Evolutionary conservation across 2,113 vertebrate genomes (phyloP), one percentile per base, ranked within the genome.

Genomic region (Dasyornis broadbenti): DNA sequence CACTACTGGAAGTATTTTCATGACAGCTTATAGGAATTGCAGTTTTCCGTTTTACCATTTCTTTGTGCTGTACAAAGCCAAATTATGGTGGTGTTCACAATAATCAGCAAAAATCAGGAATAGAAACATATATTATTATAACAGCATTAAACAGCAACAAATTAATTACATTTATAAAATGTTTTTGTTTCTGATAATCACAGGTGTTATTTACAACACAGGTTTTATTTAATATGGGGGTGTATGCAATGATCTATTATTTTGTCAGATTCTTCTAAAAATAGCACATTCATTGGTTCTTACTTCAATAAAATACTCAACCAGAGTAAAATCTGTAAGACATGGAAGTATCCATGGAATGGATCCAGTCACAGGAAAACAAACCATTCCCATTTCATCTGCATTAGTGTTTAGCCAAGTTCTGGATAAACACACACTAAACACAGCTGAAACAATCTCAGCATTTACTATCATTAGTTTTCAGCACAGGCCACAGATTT

Each of bases 121-220:
- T 16, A 85, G 63, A 90, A 91, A 50, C 45, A 61, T 45, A 71
- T 8, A 45, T 61, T 27, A 83, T 49, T 64, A 33, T 70, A 84
- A 77, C 63, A 90, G 39, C 66, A 72, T n/a, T 44, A 61, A 87
- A 66, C 15, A 86, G 10, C 35, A 72, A 82, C 54, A 54, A 80
- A 96, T 64, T 37, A 90, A 77, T 73, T 80, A 47, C 31, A 61
- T 90, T 59, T 90, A 35, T 61, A 77, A 87, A 76, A 61, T 31
- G 33, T 15, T 91, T 91, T 72, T 89, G 63, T 73, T 88, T 83
- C 75, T 73, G 63, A 65, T 63, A 91, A 90, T 86, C 70, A 59
- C 79, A 88, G 82, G 93, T 96, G 87, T 7, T 87, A 35, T 94
- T 93, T 93, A 86, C 78, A 91, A 35, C 27, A 66, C 53, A 82